A percentile compares a stretch with the other conserved stretches of the same genome.
These are phyloP conservation scores for Chlamydotis undulata DNA, from an alignment of 2,113 vertebrate genomes.

Conservation along the genomic window DNA sequence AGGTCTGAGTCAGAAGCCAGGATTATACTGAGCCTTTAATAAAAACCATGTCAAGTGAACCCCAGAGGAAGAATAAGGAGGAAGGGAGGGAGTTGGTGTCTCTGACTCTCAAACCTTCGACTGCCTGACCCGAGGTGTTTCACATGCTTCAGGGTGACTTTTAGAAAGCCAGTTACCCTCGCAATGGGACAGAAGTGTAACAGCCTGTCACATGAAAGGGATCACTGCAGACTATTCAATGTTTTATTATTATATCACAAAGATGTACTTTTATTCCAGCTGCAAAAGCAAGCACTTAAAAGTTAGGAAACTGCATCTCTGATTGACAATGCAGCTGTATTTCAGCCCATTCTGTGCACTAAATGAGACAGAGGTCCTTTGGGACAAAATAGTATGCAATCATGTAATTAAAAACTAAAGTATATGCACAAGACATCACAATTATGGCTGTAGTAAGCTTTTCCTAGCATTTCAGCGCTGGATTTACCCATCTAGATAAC, in stretches of 20 bases:
- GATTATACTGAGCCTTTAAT: neutral
- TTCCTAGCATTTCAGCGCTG: neutral
- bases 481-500: neutral
- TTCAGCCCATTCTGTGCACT: neutral
- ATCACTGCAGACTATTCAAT: neutral
- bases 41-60: neutral
- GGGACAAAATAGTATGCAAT: neutral
- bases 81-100: neutral
- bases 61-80: neutral
- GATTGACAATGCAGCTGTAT: neutral
- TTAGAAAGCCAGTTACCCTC: neutral
- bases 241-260: neutral
- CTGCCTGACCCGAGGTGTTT: accelerated
- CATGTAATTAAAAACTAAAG: neutral
- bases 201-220: neutral
- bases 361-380: neutral
- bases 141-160: neutral
- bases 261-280: neutral
- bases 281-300: neutral
- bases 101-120: neutral
- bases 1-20: neutral
- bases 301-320: accelerated
- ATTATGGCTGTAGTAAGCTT: neutral
- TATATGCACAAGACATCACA: neutral
- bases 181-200: neutral